Evolutionary conservation across 1,140 invertebrate species (phyloP), one percentile per base, ranked within the genome.

Genomic region (Teleogryllus occipitalis): DNA sequence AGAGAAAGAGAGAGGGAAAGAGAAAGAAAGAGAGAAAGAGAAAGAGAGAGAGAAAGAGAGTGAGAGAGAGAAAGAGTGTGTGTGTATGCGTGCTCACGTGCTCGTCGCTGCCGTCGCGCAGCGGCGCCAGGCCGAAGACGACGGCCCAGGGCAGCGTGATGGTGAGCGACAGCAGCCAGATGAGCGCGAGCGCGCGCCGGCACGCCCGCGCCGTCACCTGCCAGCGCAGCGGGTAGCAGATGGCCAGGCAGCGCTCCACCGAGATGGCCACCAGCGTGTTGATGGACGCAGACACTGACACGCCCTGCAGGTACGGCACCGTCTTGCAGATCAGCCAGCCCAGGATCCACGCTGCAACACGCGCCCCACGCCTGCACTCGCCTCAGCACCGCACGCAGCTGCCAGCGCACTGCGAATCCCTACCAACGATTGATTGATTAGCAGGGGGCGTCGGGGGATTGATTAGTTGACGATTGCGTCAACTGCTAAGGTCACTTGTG

Each of bases 261-360:
- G 90, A 90, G 73, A 92, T 90, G 54, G 89, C 90, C 47, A 90
- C 90, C 75, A 92, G 83, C 0, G 90, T 91, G 83, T 91, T 90
- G 77, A 92, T 89, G 6, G 90, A 91, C 7, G 90, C 90, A 80
- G 89, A 89, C 10, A 92, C 90, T 7, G 90, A 89, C 0, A 91
- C 90, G 10, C 90, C 90, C 84, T 92, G 91, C 0, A 92, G 85
- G 82, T 90, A 92, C 0, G 90, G 87, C 0, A 90, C 88, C 0
- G 88, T 87, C 83, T 91, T 91, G 82, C 91, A 92, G 77, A 91
- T 85, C 46, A 90, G 85, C 76, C 87, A 85, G 6, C 90, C 90
- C 80, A 91, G 87, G 49, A 88, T 85, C 90, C 90, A 92, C 77
- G 89, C 91, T 91, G 85, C n/a, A 86, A 10, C 27, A 39, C 27